Evolutionary conservation across 1,140 invertebrate species (phyloP).

Genomic region (Formica exsecta): DNA sequence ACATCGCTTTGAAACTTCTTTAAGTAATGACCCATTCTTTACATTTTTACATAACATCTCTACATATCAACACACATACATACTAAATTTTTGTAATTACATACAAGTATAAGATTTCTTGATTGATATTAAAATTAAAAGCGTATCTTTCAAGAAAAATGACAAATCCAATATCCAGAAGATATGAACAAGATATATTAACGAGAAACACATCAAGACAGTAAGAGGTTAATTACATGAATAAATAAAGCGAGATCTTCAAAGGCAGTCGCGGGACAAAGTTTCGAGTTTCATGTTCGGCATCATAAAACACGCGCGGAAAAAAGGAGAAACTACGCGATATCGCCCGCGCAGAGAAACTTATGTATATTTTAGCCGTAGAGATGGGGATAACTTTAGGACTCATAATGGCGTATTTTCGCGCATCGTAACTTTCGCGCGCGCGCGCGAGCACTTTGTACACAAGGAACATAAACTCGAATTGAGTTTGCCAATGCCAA

Average conservation of each 20-base stretch:
- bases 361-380: slow-evolving; percentile 40
- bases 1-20: not conserved
- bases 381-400: slow-evolving; percentile 63
- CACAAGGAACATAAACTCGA: slow-evolving; percentile 72
- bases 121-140: not conserved
- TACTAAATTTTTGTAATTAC: not conserved
- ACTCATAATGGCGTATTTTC: slow-evolving; percentile 70
- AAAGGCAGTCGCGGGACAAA: not conserved
- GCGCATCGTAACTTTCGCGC: slow-evolving; percentile 67
- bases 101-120: not conserved
- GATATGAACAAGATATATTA: not conserved
- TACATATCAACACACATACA: not conserved
- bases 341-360: not conserved
- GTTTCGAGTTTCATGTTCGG: slow-evolving; percentile 26
- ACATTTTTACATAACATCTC: not conserved
- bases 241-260: slow-evolving; percentile 5
- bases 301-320: not conserved
- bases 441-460: slow-evolving; percentile 65
- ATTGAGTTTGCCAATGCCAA: slow-evolving; percentile 71
- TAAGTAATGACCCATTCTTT: not conserved
- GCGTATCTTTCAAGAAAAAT: not conserved
- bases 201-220: not conserved
- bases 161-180: not conserved
- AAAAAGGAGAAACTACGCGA: not conserved
- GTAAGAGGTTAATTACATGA: slow-evolving; percentile 36